phyloP scores from a whole-genome alignment of 2,113 vertebrate species.

The Donacobius atricapilla region DNA sequence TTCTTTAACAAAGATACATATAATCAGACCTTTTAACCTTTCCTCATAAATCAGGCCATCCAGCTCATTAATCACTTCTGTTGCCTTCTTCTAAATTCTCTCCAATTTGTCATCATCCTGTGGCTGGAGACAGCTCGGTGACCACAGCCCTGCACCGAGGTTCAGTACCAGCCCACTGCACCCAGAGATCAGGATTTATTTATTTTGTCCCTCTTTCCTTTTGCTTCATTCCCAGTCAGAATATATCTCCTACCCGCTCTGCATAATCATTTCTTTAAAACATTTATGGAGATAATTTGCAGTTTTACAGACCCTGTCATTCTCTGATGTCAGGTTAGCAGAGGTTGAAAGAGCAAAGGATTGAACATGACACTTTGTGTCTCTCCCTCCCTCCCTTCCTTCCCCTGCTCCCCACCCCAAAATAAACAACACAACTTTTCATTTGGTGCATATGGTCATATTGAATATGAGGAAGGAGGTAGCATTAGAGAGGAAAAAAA shows the following conservation, averaged over 20 bases:
- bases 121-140: not conserved
- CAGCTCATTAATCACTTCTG: slow-evolving; percentile 47
- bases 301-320: not conserved
- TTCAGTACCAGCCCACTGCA: not conserved
- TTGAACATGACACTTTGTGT: not conserved
- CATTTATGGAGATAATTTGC: slow-evolving; percentile 14
- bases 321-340: not conserved
- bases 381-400: not conserved
- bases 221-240: not conserved
- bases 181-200: not conserved
- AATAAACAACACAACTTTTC: not conserved
- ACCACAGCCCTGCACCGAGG: not conserved
- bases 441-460: not conserved
- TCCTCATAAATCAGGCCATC: slow-evolving; percentile 35
- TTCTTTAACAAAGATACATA: slow-evolving; percentile 43
- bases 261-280: slow-evolving; percentile 19
- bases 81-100: slow-evolving; percentile 15
- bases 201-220: not conserved
- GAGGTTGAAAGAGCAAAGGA: not conserved
- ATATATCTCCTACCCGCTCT: not conserved
- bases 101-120: slow-evolving; percentile 27
- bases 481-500: not conserved
- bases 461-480: not conserved
- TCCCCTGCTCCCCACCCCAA: not conserved
- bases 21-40: slow-evolving; percentile 48